phyloP scores from a whole-genome alignment of 1,140 invertebrate genomes.

The Drosophila nasuta region DNA sequence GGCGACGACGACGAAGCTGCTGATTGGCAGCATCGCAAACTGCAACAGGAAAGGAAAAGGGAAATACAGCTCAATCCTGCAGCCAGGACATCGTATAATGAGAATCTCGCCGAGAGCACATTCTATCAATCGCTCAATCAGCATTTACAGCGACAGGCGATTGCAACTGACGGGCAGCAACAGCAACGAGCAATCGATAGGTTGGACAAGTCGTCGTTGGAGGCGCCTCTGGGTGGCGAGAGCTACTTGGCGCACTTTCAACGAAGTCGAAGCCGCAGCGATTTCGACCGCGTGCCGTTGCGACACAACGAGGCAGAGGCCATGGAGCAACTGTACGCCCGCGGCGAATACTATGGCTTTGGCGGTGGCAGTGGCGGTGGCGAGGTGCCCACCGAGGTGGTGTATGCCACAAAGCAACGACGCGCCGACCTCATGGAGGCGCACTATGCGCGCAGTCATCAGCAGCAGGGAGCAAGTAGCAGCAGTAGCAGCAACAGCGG shows the following conservation, averaged over 20 bases:
- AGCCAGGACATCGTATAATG: constrained; percentile 64
- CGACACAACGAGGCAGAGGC: constrained; percentile 10
- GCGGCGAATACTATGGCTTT: constrained; percentile 64
- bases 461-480: constrained; percentile 18
- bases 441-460: constrained; percentile 65
- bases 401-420: constrained; percentile 54
- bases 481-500: constrained; percentile 13
- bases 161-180: constrained; percentile 33
- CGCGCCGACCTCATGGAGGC: constrained; percentile 66
- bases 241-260: constrained; percentile 81
- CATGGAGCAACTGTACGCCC: constrained; percentile 26
- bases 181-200: constrained; percentile 17
- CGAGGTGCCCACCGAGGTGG: constrained; percentile 18
- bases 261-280: constrained; percentile 38
- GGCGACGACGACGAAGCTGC: constrained; percentile 30
- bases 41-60: neutral
- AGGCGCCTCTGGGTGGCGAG: constrained; percentile 47
- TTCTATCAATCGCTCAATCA: constrained; percentile 84
- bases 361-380: constrained; percentile 30
- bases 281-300: constrained; percentile 43
- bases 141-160: constrained; percentile 75
- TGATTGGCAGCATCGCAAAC: constrained; percentile 66
- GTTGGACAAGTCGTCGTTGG: constrained; percentile 27
- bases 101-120: constrained; percentile 80
- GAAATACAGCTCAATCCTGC: constrained; percentile 14